phyloP scores from a whole-genome alignment of 92 coral and sea anemone species.

The Porites lobata region DNA sequence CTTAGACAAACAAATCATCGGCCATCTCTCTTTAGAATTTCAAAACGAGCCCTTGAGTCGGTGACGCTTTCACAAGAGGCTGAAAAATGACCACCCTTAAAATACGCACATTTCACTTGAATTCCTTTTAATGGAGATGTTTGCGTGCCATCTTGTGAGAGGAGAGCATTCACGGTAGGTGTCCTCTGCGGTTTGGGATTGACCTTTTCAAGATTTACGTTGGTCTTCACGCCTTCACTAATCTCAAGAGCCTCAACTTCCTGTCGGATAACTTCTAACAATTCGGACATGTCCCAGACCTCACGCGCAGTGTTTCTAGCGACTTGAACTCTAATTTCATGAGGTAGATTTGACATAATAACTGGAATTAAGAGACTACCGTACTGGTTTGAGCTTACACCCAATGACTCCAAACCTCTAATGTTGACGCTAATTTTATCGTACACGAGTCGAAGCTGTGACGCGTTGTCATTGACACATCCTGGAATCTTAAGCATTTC shows the following conservation, averaged over 20 bases:
- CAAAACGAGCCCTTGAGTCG: conserved; percentile 58
- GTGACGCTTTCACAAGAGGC: conserved; percentile 58
- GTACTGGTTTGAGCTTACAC: conserved; percentile 49
- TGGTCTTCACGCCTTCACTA: conserved; percentile 29
- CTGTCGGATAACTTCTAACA: conserved; percentile 53
- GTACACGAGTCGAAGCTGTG: conserved; percentile 60
- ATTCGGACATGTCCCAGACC: no score
- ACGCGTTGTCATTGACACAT: conserved; percentile 41
- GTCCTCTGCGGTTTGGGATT: no score
- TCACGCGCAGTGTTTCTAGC: no score
- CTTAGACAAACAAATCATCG: no score
- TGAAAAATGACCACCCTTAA: conserved; percentile 63
- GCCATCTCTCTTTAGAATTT: not conserved
- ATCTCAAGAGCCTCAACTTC: conserved; percentile 71
- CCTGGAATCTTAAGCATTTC: conserved; percentile 67
- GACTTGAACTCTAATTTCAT: conserved; percentile 52
- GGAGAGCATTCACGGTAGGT: not conserved
- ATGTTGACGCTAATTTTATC: conserved; percentile 57
- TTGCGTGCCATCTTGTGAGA: conserved; percentile 16
- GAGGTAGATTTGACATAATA: conserved; percentile 66
- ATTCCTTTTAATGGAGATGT: conserved; percentile 32
- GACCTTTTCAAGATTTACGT: no score
- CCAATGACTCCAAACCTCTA: conserved; percentile 59
- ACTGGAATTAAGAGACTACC: conserved; percentile 68
- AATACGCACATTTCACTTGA: conserved; percentile 6